These are phyloP conservation scores for Lepeophtheirus nordmannii DNA, from an alignment of 2,888 invertebrate genomes.

Conservation along the genomic window DNA sequence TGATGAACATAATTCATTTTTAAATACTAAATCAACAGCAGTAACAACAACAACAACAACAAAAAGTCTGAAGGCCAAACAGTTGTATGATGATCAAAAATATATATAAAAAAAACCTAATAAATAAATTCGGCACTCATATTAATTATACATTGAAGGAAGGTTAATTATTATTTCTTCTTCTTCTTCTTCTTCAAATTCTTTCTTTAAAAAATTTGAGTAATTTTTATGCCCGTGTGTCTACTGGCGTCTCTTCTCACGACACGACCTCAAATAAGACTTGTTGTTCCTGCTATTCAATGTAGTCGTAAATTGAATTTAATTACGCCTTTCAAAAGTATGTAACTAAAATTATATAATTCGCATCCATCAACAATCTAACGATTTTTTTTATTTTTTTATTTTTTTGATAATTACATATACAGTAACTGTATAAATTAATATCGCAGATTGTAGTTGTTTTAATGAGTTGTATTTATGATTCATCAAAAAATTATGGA, in stretches of 20 bases:
- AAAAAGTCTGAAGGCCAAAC: no score
- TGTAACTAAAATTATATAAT: constrained; percentile 1
- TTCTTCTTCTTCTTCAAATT: no score
- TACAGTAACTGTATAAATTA: constrained; percentile 5
- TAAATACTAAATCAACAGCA: no score
- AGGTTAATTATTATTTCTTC: not conserved
- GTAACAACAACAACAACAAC: no score
- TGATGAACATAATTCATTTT: no score
- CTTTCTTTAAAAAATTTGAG: not conserved
- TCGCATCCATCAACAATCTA: not conserved
- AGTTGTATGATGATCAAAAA: no score
- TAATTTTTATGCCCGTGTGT: not conserved
- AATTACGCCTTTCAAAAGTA: constrained; percentile 6
- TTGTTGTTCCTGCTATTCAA: not conserved
- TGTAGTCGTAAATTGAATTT: constrained; percentile 2
- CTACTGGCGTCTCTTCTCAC: not conserved
- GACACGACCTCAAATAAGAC: not conserved
- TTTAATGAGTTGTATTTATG: constrained; percentile 6
- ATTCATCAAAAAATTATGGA: not conserved
- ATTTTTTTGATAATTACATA: not conserved
- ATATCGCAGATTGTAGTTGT: constrained; percentile 1
- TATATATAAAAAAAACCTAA: not conserved
- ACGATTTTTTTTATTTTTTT: not conserved
- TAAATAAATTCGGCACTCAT: constrained; percentile 8
- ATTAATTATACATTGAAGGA: constrained; percentile 6